Conservation (phyloP, 2,888 invertebrate species). For the Thereva unica region DNA sequence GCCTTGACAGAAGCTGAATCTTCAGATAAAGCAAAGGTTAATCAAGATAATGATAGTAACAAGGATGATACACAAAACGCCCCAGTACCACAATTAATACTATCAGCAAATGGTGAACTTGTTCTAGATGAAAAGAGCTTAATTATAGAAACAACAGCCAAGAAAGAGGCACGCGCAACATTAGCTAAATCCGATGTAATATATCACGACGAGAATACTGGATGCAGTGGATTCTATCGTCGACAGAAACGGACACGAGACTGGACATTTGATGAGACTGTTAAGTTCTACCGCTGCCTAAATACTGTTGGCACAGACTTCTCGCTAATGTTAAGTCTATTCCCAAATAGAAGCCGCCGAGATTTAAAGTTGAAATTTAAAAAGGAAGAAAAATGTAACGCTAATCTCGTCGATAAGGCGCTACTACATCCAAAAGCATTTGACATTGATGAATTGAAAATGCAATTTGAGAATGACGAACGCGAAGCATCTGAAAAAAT, state of each 20-base stretch:
- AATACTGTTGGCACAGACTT: conserved; percentile 93
- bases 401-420: conserved; percentile 74
- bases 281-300: conserved; percentile 89
- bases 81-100: conserved; percentile 82
- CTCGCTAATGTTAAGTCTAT: conserved; percentile 81
- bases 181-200: conserved; percentile 69
- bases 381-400: conserved; percentile 81
- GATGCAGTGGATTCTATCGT: conserved; percentile 66
- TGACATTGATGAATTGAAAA: conserved; percentile 66
- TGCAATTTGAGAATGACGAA: conserved; percentile 61
- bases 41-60: conserved; percentile 17
- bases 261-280: conserved; percentile 78
- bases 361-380: conserved; percentile 93
- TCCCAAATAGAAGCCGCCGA: conserved; percentile 75
- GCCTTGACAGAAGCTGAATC: neutral
- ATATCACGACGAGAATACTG: conserved; percentile 64
- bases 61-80: conserved; percentile 52
- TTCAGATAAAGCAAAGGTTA: neutral
- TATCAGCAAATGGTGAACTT: conserved; percentile 83
- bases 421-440: conserved; percentile 71
- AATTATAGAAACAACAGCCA: conserved; percentile 74
- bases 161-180: conserved; percentile 65
- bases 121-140: conserved; percentile 84
- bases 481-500: conserved; percentile 51
- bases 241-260: conserved; percentile 70